Evolutionary conservation across 2,888 invertebrate species (phyloP), one percentile per base, ranked within the genome.

Genomic region (Sesamia inferens): DNA sequence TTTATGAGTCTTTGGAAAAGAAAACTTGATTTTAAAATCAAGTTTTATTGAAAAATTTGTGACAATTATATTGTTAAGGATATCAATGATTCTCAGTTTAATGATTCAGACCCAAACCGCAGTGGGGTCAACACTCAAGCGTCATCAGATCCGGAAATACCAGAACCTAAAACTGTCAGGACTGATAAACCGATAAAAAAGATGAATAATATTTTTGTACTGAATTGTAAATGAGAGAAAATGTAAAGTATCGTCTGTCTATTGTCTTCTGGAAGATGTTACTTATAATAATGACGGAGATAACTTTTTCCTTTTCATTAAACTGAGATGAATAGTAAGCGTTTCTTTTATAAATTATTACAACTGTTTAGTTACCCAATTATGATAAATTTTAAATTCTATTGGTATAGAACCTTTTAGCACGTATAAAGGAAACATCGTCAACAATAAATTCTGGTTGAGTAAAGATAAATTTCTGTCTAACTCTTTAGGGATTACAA

Each of bases 181-280:
- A 83, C 68, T 72, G 77, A 78, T 79, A 76, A 83, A 77, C 76
- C 63, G 71, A 84, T 76, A 78, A 74, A 68, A 78, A 84, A 71
- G 44, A 83, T 81, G 74, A 74, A 83, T 74, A 79, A 79, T 74
- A 74, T 79, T 68, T 71, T 69, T 68, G 59, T 67, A 71, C 51
- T 64, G 81, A 81, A 79, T 79, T 69, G 71, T 74, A 83, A 83
- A 81, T 81, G 79, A 74, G 83, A 82, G 74, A 67, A 83, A 81
- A 83, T 81, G 83, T 83, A 74, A 81, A 83, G 74, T 79, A 69
- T 67, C 68, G 67, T 74, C 62, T 61, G 68, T 63, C 66, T 71
- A 82, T 82, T 82, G 74, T 79, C 74, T 79, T 67, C 68, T 63
- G 68, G 51, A 66, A 74, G 55, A 67, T 57, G 59, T 81, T 65